phyloP scores from a whole-genome alignment of 2,797 vertebrate genomes.

The Enteromius anoplus region DNA sequence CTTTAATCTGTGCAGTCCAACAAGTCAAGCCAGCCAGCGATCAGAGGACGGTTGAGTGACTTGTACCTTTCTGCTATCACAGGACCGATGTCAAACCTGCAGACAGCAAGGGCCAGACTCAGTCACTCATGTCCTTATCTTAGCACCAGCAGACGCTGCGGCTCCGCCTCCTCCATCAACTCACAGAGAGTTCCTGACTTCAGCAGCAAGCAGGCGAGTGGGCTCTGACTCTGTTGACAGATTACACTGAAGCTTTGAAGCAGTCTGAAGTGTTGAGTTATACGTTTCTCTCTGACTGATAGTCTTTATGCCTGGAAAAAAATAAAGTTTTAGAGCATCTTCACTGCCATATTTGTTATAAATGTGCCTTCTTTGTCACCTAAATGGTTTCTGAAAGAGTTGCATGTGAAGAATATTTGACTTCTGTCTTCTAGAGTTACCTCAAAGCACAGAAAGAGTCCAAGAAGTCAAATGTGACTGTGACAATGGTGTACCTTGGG shows the following conservation, averaged over 20 bases:
- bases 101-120: constrained; percentile 65
- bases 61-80: constrained; percentile 74
- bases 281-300: not conserved
- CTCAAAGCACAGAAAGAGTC: constrained; percentile 70
- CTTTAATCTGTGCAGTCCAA: constrained; percentile 43
- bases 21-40: constrained; percentile 31
- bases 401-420: not conserved
- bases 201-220: constrained; percentile 66
- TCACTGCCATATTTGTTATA: not conserved
- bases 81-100: constrained; percentile 67
- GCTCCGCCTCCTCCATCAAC: constrained; percentile 71
- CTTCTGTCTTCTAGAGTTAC: constrained; percentile 62
- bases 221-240: not conserved
- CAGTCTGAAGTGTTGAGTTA: constrained; percentile 6
- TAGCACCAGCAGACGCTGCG: constrained; percentile 69
- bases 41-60: constrained; percentile 48
- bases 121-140: constrained; percentile 76
- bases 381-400: not conserved
- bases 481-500: constrained; percentile 81
- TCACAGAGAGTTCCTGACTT: constrained; percentile 65
- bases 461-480: constrained; percentile 76
- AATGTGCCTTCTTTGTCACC: not conserved
- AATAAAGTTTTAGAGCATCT: not conserved
- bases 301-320: not conserved
- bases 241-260: constrained; percentile 23